Percentiles rank a stretch among this genome's conserved stretches.
Conservation (phyloP, 2,797 vertebrate species). For the Geotrypetes seraphini region DNA sequence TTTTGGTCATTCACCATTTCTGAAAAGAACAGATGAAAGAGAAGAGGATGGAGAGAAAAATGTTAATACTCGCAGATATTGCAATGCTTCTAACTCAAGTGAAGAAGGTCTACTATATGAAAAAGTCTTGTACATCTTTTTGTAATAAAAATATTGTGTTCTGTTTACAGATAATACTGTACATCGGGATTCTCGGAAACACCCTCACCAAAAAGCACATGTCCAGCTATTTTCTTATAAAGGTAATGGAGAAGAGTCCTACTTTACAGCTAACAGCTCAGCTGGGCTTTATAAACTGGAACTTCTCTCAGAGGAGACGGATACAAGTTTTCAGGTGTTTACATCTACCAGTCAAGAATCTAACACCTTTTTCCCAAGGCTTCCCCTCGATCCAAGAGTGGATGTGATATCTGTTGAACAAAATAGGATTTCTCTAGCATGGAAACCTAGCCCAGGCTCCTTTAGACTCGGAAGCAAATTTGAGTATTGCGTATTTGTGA, state of each 20-base stretch:
- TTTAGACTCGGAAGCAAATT: background rate
- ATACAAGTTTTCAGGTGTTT: slow-evolving; percentile 2
- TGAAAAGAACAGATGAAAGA: too few species aligned
- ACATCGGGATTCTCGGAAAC: background rate
- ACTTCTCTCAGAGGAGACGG: slow-evolving; percentile 1
- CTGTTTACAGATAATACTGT: background rate
- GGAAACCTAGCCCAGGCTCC: slow-evolving; percentile 1
- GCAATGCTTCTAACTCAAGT: too few species aligned
- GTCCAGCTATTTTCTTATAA: background rate
- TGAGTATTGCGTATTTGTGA: slow-evolving; percentile 8
- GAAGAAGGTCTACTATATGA: too few species aligned
- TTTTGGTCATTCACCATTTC: too few species aligned
- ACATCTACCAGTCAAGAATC: background rate
- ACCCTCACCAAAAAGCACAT: background rate
- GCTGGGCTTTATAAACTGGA: slow-evolving; percentile 3
- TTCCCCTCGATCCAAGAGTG: slow-evolving; percentile 2
- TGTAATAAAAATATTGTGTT: too few species aligned
- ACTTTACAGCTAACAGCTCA: background rate
- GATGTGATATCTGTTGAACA: background rate
- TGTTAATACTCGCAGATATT: too few species aligned
- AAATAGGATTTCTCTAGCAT: background rate
- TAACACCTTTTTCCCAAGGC: background rate
- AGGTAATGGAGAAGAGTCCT: slow-evolving; percentile 7
- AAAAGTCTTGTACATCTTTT: too few species aligned
- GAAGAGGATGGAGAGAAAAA: too few species aligned